Conservation (phyloP, 2,113 vertebrate species). For the Geococcyx californianus region DNA sequence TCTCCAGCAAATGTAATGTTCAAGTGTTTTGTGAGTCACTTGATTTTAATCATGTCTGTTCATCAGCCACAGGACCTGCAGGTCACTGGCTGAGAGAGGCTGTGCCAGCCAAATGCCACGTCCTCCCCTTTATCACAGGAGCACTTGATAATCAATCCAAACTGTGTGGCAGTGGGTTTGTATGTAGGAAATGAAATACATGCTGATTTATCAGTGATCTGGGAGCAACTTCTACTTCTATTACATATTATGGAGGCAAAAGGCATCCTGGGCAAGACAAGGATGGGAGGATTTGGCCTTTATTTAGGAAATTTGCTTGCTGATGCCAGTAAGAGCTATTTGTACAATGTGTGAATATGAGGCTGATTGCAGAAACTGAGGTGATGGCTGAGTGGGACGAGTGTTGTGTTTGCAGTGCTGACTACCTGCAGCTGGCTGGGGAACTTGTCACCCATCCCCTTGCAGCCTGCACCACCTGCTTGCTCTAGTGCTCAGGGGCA, state of each 20-base stretch:
- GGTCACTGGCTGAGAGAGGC: slow-evolving; percentile 1
- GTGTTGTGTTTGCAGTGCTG: neutral
- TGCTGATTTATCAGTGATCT: neutral
- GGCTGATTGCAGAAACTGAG: neutral
- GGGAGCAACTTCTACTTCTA: neutral
- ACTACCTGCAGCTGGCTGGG: neutral
- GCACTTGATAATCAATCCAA: neutral
- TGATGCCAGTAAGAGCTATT: neutral
- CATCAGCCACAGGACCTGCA: neutral
- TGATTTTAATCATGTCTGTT: neutral
- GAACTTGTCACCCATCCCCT: neutral
- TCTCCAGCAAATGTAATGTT: neutral
- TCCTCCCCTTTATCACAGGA: neutral
- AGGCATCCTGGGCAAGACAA: neutral
- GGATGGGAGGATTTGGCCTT: neutral
- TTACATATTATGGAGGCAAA: neutral
- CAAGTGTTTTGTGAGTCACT: neutral
- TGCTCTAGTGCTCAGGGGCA: neutral
- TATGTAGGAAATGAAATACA: neutral
- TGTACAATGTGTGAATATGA: neutral
- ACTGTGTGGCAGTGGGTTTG: neutral
- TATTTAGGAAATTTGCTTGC: neutral
- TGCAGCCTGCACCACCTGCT: neutral
- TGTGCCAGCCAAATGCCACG: neutral
- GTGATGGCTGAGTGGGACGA: neutral